Base-by-base conservation (phyloP, 2,888 invertebrate species). In the Spodoptera exigua region DNA sequence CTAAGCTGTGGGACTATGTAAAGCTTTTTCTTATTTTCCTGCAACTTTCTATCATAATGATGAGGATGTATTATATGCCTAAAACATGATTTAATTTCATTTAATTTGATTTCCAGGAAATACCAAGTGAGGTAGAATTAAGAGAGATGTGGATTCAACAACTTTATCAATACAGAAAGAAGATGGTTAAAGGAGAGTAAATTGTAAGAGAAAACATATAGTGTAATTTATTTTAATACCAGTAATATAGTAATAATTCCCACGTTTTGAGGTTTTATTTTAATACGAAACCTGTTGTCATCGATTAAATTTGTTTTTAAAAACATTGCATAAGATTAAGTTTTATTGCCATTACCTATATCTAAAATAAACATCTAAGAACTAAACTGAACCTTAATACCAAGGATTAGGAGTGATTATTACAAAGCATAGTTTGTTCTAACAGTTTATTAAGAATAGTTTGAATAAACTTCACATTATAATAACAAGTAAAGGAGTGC, bases 91-190 rank as follows among this genome's bases (percentile, higher is more conserved):
- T 27, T 5, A 27, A 9, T 27, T 27, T 27, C 27, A 53, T 17
- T 11, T 36, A 0, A 12, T 39, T 57, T 63, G 47, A 70, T 54
- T 95, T 95, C 56, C 86, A 97, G 97, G 95, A 96, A 82, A 94
- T 96, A 79, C 95, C 95, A 48, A 95, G 95, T 86, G 96, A 96
- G 83, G 96, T 96, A 71, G 94, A 95, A 52, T 94, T 96, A 60
- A 95, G 95, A 80, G 97, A 97, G 69, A 96, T 96, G 91, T 97
- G 97, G 97, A 95, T 97, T 32, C 96, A 96, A 78, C 96, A 96
- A 80, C 88, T 96, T 1, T 96, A 95, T 78, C 95, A 94, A 43
- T 95, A 95, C 69, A 94, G 96, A 54, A 96, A 96, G 74, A 96
- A 95, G 85, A 95, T 95, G 83, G 86, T 95, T 37, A 90, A 89